These are phyloP conservation scores for Atta cephalotes DNA, from an alignment of 1,140 invertebrate genomes.

Conservation along the genomic window DNA sequence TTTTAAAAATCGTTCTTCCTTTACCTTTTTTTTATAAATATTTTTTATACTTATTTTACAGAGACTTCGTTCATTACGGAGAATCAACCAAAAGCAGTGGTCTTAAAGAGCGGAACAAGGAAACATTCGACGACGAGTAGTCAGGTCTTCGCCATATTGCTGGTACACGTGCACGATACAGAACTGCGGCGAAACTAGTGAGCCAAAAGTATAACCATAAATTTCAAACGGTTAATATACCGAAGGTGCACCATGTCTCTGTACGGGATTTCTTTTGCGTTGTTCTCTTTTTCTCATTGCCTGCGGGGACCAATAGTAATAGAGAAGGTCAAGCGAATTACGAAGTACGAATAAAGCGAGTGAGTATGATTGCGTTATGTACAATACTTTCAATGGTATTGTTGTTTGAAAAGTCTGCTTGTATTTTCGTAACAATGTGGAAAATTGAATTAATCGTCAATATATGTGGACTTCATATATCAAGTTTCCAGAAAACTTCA, in stretches of 20 bases:
- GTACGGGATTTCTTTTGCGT: conserved; percentile 32
- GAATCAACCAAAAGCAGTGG: neutral
- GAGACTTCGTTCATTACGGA: conserved; percentile 39
- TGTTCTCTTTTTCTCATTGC: conserved; percentile 19
- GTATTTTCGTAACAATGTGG: conserved; percentile 5
- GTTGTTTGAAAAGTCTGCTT: conserved; percentile 33
- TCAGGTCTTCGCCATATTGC: conserved; percentile 43
- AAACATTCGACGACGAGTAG: conserved; percentile 51
- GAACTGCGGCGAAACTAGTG: conserved; percentile 3
- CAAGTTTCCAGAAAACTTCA: neutral
- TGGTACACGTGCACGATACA: conserved; percentile 43
- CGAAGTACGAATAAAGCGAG: conserved; percentile 30
- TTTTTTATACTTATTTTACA: neutral
- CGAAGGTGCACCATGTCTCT: conserved; percentile 28
- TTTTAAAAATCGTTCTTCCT: neutral
- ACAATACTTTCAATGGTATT: neutral
- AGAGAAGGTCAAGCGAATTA: conserved; percentile 35
- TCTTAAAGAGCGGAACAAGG: conserved; percentile 34
- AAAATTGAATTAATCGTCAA: conserved; percentile 27
- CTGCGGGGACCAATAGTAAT: conserved; percentile 24
- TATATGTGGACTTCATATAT: too few relatives aligned
- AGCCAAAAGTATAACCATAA: conserved; percentile 57
- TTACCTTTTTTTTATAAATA: neutral
- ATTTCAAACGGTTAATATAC: conserved; percentile 65
- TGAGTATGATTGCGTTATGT: conserved; percentile 14